Percentiles rank a stretch among this genome's conserved stretches.
phyloP scores from a whole-genome alignment of 2,113 vertebrate species.

The Aptenodytes forsteri region DNA sequence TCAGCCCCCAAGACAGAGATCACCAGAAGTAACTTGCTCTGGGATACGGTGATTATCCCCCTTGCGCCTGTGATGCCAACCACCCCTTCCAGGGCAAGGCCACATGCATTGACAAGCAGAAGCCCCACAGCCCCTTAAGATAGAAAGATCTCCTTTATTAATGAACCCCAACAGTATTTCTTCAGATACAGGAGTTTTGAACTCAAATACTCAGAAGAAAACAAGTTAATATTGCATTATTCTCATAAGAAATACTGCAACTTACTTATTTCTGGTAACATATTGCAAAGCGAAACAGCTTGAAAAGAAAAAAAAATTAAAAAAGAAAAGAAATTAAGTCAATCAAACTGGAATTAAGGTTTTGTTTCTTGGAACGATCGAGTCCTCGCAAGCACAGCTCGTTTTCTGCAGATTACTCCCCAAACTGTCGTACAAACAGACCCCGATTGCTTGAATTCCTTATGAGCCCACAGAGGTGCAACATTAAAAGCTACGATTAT shows the following conservation, averaged over 20 bases:
- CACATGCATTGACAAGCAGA: neutral
- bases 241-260: constrained; percentile 76
- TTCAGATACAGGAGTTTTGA: constrained; percentile 83
- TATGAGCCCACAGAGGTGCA: constrained; percentile 77
- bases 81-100: neutral
- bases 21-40: neutral
- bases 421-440: constrained; percentile 79
- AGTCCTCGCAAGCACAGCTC: constrained; percentile 85
- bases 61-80: neutral
- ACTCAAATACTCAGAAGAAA: constrained; percentile 81
- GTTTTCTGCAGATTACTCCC: constrained; percentile 81
- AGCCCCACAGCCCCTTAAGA: constrained; percentile 62
- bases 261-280: constrained; percentile 79
- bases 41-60: neutral
- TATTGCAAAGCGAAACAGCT: constrained; percentile 84
- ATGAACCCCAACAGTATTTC: constrained; percentile 81
- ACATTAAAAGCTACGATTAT: constrained; percentile 77
- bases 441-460: constrained; percentile 76
- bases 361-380: constrained; percentile 75
- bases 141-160: constrained; percentile 86
- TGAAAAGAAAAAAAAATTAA: constrained; percentile 65
- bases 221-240: constrained; percentile 82
- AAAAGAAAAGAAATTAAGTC: constrained; percentile 75
- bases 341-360: constrained; percentile 80
- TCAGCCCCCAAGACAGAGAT: neutral